Evolutionary conservation across 2,888 invertebrate species (phyloP).

Genomic region (Drosophila neonasuta): DNA sequence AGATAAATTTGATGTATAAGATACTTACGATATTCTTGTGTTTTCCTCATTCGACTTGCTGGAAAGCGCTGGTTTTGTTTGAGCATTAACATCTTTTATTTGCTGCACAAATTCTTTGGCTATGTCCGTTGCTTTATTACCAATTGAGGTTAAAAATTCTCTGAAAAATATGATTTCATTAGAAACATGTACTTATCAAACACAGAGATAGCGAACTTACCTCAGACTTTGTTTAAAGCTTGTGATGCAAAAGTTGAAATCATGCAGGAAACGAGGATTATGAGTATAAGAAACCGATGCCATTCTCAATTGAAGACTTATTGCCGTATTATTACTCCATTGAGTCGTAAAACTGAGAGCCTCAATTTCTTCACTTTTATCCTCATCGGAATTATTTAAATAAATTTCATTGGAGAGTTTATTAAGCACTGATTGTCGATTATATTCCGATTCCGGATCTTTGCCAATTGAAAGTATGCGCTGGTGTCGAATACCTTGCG

Average conservation of each 20-base stretch:
- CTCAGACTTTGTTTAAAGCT: slow-evolving; percentile 92
- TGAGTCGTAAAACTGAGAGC: slow-evolving; percentile 82
- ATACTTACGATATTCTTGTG: slow-evolving; percentile 50
- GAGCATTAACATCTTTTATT: slow-evolving; percentile 74
- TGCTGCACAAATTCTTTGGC: slow-evolving; percentile 93
- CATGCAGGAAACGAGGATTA: slow-evolving; percentile 92
- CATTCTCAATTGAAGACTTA: slow-evolving; percentile 84
- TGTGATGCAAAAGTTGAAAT: slow-evolving; percentile 93
- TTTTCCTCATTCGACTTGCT: slow-evolving; percentile 26
- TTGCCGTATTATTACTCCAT: slow-evolving; percentile 76
- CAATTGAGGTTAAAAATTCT: slow-evolving; percentile 92
- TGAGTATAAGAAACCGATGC: slow-evolving; percentile 97
- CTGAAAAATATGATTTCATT: slow-evolving; percentile 80
- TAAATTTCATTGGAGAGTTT: slow-evolving; percentile 82
- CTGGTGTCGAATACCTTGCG: slow-evolving; percentile 91
- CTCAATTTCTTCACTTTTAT: slow-evolving; percentile 78
- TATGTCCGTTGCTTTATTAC: slow-evolving; percentile 96
- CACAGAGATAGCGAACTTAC: slow-evolving; percentile 67
- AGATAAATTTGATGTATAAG: not conserved
- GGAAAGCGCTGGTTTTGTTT: slow-evolving; percentile 38
- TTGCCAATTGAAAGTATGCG: slow-evolving; percentile 92
- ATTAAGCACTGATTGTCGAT: slow-evolving; percentile 77
- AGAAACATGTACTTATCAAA: not conserved
- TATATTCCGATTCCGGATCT: slow-evolving; percentile 84
- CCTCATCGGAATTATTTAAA: slow-evolving; percentile 72